Evolutionary conservation across 2,797 vertebrate genomes (phyloP), one percentile per base, ranked within the genome.

Genomic region (Manis pentadactyla): DNA sequence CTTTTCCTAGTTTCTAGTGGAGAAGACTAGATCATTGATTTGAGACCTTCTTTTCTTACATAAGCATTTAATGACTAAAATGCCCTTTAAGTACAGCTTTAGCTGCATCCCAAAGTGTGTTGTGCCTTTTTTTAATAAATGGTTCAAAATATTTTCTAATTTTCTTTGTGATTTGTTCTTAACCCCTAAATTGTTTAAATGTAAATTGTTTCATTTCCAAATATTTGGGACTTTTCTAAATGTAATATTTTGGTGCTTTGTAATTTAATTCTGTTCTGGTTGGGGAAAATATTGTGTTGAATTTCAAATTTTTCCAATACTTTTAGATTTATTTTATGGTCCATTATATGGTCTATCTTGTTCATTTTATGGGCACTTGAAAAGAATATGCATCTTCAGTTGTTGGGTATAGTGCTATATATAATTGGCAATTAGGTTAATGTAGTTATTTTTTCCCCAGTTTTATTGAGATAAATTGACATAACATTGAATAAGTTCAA

Each of bases 261-360:
- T 66, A 69, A 74, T 84, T 94, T 79, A 93, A 64, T 66, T 90
- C 15, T 37, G 53, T 59, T 87, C 90, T 57, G 7, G 34, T 55
- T 39, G 69, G 27, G n/a, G 46, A 84, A 71, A 2, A 75, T 64
- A 74, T 39, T 73, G 12, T 74, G 9, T 86, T 73, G 69, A 55
- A 71, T 91, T 77, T 92, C 12, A 51, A 17, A 18, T 4, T 87
- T 91, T 90, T 53, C 27, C 81, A 57, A 63, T 42, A 53, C 34
- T 74, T 96, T 64, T 25, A 90, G 7, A 82, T 92, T 93, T 92
- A 78, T 83, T 87, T 89, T 82, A 39, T 75, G n/a, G 6, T 46
- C 1, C 23, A 57, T 79, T 2, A 10, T 81, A 37, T 82, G 25
- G 34, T 64, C 17, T 87, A 23, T 85, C 19, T 75, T 37, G 73